Base-by-base conservation (phyloP, 2,888 invertebrate genomes). In the Cremastinae sp. region DNA sequence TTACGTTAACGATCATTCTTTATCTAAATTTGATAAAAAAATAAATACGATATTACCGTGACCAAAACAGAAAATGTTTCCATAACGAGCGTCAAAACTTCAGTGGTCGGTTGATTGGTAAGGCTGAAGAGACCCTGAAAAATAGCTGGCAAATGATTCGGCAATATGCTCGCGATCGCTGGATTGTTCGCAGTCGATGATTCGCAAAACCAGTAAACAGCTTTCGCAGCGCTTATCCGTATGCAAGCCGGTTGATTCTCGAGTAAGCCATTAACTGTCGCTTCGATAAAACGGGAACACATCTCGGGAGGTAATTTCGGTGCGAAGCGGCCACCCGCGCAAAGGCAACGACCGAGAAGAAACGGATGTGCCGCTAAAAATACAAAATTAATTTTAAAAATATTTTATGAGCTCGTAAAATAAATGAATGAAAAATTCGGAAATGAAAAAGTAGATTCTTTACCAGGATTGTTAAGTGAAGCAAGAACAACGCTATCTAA, bases 321-420 rank as follows among this genome's bases (percentile, higher is more conserved):
- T 2, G 91, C 90, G 80, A 90, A 92, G 78, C 91, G 88, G 80
- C 92, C 92, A 20, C 91, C 92, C 43, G 91, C 89, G 90, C 92
- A 92, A 47, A 93, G 83, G 80, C 92, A 92, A 74, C 92, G 90
- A 2, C 92, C 93, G 70, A 91, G 85, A 61, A 93, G 88, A 80
- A 93, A 91, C 9, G 92, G 91, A 53, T 88, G 88, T 10, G 90
- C 89, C 43, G 84, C 90, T 90, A 47, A 56, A 37, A 20, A 1
- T 66, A 28, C 49, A 51, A 18, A n/a, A n/a, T n/a, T n/a, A n/a
- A n/a, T n/a, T n/a, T n/a, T n/a, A n/a, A n/a, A n/a, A n/a, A n/a
- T n/a, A n/a, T 18, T 39, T 64, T 1, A 16, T 56, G 45, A 43
- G 2, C 28, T 28, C 28, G 28, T 9, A 43, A 20, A 8, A 59